A percentile compares a stretch with the other conserved stretches of the same genome.
phyloP scores from a whole-genome alignment of 2,888 invertebrate species.

The Chironomus tentans region DNA sequence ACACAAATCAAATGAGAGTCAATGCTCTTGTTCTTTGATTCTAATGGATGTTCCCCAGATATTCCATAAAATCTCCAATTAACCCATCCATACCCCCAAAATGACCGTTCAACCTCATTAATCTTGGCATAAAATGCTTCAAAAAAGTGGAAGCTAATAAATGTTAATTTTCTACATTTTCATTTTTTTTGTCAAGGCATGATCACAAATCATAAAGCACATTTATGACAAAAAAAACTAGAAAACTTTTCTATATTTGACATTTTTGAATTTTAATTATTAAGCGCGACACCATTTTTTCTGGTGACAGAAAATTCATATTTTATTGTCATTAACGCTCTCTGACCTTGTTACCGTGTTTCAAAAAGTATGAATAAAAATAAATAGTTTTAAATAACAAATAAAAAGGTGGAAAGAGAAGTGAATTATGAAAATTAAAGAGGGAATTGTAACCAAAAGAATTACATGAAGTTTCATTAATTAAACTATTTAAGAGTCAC shows the following conservation, averaged over 20 bases:
- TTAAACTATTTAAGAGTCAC: neutral
- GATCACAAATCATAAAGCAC: neutral
- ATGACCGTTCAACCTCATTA: too few species aligned
- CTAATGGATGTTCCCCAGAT: too few species aligned
- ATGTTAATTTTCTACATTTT: neutral
- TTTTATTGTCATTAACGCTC: neutral
- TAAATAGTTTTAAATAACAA: neutral
- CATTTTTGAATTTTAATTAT: neutral
- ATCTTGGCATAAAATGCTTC: too few species aligned
- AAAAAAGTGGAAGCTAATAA: neutral
- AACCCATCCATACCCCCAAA: too few species aligned
- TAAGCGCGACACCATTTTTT: neutral
- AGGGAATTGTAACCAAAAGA: neutral
- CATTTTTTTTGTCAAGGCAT: neutral
- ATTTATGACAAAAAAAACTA: neutral
- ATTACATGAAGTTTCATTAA: neutral
- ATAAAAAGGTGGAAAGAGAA: neutral
- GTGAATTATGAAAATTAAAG: neutral
- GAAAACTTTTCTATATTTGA: too few species aligned
- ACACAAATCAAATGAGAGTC: too few species aligned
- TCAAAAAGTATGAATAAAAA: neutral
- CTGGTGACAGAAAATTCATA: neutral
- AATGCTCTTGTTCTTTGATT: too few species aligned
- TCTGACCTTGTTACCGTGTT: neutral
- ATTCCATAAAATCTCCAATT: too few species aligned